Evolutionary conservation across 2,888 invertebrate genomes (phyloP).

Genomic region (Nymphalis urticae): DNA sequence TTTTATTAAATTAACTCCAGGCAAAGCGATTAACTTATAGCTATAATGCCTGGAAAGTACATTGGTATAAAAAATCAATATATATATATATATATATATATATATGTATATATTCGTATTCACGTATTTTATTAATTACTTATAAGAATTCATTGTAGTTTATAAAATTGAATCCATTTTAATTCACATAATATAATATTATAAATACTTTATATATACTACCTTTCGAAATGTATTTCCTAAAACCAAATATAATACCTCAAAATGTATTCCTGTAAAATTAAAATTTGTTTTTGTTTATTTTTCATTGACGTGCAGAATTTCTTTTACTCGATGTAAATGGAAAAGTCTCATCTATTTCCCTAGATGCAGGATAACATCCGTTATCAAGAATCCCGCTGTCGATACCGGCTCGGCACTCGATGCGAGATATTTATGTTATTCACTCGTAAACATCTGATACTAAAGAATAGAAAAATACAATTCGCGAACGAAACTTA

Average conservation of each 20-base stretch:
- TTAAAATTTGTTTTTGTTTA: background rate
- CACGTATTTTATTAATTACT: background rate
- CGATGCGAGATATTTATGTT: constrained; percentile 8
- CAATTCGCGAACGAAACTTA: background rate
- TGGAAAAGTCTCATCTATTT: background rate
- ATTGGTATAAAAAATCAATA: too few relatives aligned
- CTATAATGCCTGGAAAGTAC: too few relatives aligned
- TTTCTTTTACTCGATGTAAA: background rate
- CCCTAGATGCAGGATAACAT: constrained; percentile 3
- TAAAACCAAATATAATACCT: too few relatives aligned
- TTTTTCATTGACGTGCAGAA: background rate
- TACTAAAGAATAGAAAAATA: constrained; percentile 3
- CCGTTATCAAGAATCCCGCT: constrained; percentile 14
- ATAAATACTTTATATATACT: too few relatives aligned
- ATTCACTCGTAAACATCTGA: constrained; percentile 13
- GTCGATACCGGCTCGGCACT: constrained; percentile 23
- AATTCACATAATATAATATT: too few relatives aligned
- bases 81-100: too few relatives aligned
- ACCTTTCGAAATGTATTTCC: too few relatives aligned
- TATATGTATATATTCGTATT: background rate
- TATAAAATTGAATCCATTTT: too few relatives aligned
- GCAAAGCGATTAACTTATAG: too few relatives aligned
- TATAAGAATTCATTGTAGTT: background rate
- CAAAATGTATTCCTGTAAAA: background rate
- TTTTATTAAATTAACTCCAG: background rate